phyloP scores from a whole-genome alignment of 1,140 invertebrate species.

The Drosophila orena region DNA sequence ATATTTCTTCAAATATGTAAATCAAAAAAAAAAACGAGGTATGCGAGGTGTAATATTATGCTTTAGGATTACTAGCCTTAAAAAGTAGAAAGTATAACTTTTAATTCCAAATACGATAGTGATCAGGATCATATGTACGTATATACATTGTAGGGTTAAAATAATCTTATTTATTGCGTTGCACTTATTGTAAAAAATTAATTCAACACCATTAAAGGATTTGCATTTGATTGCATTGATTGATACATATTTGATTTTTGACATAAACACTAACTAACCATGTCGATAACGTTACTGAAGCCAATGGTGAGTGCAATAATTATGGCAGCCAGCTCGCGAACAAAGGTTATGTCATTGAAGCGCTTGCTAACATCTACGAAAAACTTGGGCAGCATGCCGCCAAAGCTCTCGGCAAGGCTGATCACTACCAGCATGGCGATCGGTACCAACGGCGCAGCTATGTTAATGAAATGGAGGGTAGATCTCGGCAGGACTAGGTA shows the following conservation, averaged over 20 bases:
- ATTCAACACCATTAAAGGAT: too few relatives aligned
- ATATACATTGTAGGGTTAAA: too few relatives aligned
- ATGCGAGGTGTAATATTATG: too few relatives aligned
- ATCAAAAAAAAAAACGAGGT: too few relatives aligned
- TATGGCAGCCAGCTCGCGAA: slow-evolving; percentile 86
- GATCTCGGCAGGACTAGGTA: slow-evolving; percentile 86
- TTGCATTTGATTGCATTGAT: neutral
- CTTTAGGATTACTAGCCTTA: too few relatives aligned
- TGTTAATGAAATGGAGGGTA: slow-evolving; percentile 83
- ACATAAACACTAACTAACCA: slow-evolving; percentile 85
- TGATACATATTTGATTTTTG: too few relatives aligned
- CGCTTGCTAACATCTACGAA: slow-evolving; percentile 85
- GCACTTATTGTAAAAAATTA: too few relatives aligned
- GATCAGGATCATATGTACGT: too few relatives aligned
- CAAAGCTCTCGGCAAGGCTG: slow-evolving; percentile 86
- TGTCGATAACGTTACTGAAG: slow-evolving; percentile 86
- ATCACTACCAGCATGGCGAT: slow-evolving; percentile 85
- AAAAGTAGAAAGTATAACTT: too few relatives aligned
- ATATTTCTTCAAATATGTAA: too few relatives aligned
- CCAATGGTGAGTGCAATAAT: slow-evolving; percentile 87
- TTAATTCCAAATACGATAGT: too few relatives aligned
- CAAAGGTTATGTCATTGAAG: slow-evolving; percentile 86
- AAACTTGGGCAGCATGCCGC: slow-evolving; percentile 84
- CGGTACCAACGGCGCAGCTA: slow-evolving; percentile 85
- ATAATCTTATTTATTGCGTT: too few relatives aligned